Evolutionary conservation across 2,888 invertebrate genomes (phyloP), one percentile per base, ranked within the genome.

Genomic region (Volucella zonaria): DNA sequence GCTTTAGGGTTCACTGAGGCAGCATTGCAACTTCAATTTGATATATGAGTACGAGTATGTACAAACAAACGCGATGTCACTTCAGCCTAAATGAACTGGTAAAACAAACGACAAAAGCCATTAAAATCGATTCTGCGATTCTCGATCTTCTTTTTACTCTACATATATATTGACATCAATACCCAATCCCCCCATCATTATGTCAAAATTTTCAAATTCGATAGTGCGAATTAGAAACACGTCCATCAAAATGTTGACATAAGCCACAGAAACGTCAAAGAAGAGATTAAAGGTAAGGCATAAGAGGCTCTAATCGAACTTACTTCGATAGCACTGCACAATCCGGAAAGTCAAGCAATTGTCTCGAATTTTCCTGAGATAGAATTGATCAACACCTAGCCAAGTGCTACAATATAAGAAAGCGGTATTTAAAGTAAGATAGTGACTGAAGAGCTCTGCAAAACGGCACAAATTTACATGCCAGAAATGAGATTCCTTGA

Each of bases 191-290:
- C 31, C 31, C 31, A 6, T 3, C 31, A 6, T 6, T 6, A 31
- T 31, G 31, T 6, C 6, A 31, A 31, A 38, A 12, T n/a, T 15
- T 42, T 38, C 10, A n/a, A 42, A 59, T 23, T 62, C 31, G 56
- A 71, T 45, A 47, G 61, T 47, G 71, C 59, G 40, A 31, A 61
- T 51, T 54, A 31, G 40, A 45, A 52, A 64, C 11, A 54, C 38
- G 59, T 43, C 58, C 43, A 67, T 75, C 75, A 76, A 52, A 59
- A n/a, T 70, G 70, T 49, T 47, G 38, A 47, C 47, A 6, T 12
- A 47, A n/a, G 45, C 31, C 62, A 10, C 31, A 43, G 11, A 9
- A 18, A n/a, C 43, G 45, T 66, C 18, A 61, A 18, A 47, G 52
- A 14, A 47, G 40, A 59, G 18, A 0, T 23, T 23, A 23, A 23